Base-by-base conservation (phyloP, 2,888 invertebrate species). In the Ophioninae sp. region DNA sequence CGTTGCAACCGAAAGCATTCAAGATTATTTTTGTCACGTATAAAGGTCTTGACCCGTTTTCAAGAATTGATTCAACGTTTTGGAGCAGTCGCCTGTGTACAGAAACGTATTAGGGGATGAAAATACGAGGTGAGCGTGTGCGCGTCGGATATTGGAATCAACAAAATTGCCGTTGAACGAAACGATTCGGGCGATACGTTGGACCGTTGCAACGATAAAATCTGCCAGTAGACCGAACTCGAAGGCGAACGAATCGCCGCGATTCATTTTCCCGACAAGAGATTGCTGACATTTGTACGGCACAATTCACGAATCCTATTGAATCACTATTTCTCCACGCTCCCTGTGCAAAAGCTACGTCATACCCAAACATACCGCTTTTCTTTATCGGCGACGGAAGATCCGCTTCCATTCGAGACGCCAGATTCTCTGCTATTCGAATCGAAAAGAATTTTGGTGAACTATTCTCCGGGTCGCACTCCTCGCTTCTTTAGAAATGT, bases 221-320 rank as follows among this genome's bases (percentile, higher is more conserved):
- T 81, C 81, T 79, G 79, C 81, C 44, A 79, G 72, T 81, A 72
- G 79, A 84, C 79, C 76, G 79, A 81, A 84, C 79, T 72, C 64
- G 81, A 72, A 79, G 62, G 79, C 81, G 84, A 81, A 84, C 81
- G 84, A 84, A 81, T 81, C 75, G 75, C 79, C 68, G 75, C 84
- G 81, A 84, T 84, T 79, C 79, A 76, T 84, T 84, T 81, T 21
- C 50, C 76, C 76, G 81, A 81, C 79, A 76, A 84, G 78, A 79
- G 84, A 84, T 84, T 81, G 81, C 78, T 81, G 81, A 84, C 81
- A 81, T 84, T 84, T 81, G 84, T 79, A 81, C 81, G 84, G 72
- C 78, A 81, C 81, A 75, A 78, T 81, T 78, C 78, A 81, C 84
- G 72, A 79, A 81, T 84, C 82, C 79, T 64, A 76, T 84, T 79